Conservation (phyloP, 2,797 vertebrate species). For the Phrynocephalus vlangalii region DNA sequence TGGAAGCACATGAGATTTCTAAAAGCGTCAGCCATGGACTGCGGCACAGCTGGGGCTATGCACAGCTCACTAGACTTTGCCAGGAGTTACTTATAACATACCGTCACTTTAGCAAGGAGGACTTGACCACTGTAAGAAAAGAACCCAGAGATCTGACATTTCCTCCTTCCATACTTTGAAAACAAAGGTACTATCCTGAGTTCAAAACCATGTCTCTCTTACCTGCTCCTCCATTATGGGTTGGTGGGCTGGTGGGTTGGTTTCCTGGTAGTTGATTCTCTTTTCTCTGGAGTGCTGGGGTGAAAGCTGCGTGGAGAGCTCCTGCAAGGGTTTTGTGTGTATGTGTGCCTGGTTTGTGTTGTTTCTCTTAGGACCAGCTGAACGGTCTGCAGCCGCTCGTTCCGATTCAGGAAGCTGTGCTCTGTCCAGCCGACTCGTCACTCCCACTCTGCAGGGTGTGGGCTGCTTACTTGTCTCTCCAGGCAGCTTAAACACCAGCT, state of each 20-base stretch:
- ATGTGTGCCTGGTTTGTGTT: not conserved
- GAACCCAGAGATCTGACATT: constrained; percentile 16
- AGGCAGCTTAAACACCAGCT: constrained; percentile 59
- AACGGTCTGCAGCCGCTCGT: constrained; percentile 41
- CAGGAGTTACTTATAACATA: not conserved
- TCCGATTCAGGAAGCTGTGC: constrained; percentile 64
- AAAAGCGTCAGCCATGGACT: not conserved
- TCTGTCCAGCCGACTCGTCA: constrained; percentile 67
- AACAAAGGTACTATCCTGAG: constrained; percentile 29
- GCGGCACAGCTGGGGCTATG: not conserved
- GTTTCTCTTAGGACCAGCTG: constrained; percentile 59
- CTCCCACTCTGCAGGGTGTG: constrained; percentile 66
- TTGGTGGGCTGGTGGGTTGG: not conserved
- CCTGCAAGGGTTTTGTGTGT: constrained; percentile 22
- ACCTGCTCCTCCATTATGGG: constrained; percentile 79
- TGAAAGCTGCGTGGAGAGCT: constrained; percentile 18
- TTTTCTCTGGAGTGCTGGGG: constrained; percentile 42
- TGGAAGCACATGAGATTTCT: not conserved
- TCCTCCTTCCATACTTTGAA: constrained; percentile 26
- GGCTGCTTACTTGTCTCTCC: constrained; percentile 61
- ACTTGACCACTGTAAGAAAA: not conserved
- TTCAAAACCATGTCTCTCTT: constrained; percentile 45
- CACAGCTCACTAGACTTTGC: constrained; percentile 15
- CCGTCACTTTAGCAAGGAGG: constrained; percentile 32
- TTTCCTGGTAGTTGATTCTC: not conserved